Base-by-base conservation (phyloP, 2,888 invertebrate species). In the Phaedon cochleariae region DNA sequence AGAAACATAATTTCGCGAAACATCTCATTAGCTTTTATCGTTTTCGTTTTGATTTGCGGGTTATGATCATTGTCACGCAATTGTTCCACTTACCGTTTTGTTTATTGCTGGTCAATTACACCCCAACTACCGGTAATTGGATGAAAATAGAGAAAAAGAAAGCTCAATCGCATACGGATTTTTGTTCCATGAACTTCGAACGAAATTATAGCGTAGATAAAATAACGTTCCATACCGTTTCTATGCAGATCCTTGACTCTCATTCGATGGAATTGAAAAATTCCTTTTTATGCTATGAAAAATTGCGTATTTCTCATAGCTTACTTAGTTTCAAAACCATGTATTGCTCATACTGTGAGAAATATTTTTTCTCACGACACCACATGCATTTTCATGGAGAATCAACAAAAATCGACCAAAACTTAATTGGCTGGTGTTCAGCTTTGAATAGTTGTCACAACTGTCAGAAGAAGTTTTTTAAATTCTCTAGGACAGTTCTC, bases 1-100 rank as follows among this genome's bases (percentile, higher is more conserved):
- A n/a, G 34, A 7, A 34, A 34, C 10, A 34, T 34, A 34, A 34
- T 34, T 34, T 10, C n/a, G 48, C 57, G 59, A 70, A 68, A 70
- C 70, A 66, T 68, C 66, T 70, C 66, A 68, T 71, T 71, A 71
- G 71, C 53, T 64, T 70, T 69, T 71, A 71, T 69, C 62, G 68
- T 64, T 69, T 65, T 61, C n/a, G n/a, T n/a, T n/a, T n/a, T n/a
- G 45, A 65, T 61, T 64, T 58, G 55, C 58, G 63, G 49, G 46
- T 62, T 68, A 68, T 61, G 64, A 66, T 63, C 69, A 69, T 66
- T 68, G 66, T 68, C 66, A 64, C 59, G 68, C 67, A 59, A 68
- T 22, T 55, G 59, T 55, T 59, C 59, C 60, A 64, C 62, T 68
- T 64, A 17, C 58, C 34, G 34, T 34, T 34, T 34, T 34, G 34